Conservation (phyloP, 2,797 vertebrate genomes). For the Malacoraja senta region DNA sequence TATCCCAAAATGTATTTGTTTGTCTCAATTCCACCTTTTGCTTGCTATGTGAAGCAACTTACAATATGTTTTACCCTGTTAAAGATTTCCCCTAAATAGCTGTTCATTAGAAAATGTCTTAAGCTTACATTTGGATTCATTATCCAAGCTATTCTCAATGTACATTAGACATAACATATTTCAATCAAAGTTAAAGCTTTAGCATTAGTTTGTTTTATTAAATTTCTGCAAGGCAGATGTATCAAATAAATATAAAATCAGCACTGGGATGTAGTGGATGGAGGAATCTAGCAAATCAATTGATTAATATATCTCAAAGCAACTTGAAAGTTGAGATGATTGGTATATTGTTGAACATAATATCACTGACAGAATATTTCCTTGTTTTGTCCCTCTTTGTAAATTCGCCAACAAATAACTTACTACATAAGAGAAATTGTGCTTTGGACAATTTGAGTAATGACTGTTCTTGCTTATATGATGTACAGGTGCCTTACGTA, state of each 20-base stretch:
- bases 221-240: background rate
- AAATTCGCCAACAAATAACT: too few species aligned
- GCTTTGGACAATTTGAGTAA: background rate
- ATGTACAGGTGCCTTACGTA: too few species aligned
- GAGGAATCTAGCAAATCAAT: background rate
- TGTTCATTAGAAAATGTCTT: too few species aligned
- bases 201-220: background rate
- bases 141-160: background rate
- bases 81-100: background rate
- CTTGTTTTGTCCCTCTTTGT: background rate
- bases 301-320: background rate
- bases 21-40: background rate
- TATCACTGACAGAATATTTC: background rate
- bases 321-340: background rate
- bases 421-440: background rate
- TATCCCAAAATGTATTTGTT: background rate
- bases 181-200: background rate
- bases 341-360: background rate
- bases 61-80: background rate
- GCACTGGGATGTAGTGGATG: background rate
- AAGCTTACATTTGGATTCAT: background rate
- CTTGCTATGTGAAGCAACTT: background rate
- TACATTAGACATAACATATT: background rate
- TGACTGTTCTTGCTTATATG: background rate
- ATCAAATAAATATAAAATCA: background rate